phyloP scores from a whole-genome alignment of 2,888 invertebrate species.

The Chrysotoxum bicinctum region DNA sequence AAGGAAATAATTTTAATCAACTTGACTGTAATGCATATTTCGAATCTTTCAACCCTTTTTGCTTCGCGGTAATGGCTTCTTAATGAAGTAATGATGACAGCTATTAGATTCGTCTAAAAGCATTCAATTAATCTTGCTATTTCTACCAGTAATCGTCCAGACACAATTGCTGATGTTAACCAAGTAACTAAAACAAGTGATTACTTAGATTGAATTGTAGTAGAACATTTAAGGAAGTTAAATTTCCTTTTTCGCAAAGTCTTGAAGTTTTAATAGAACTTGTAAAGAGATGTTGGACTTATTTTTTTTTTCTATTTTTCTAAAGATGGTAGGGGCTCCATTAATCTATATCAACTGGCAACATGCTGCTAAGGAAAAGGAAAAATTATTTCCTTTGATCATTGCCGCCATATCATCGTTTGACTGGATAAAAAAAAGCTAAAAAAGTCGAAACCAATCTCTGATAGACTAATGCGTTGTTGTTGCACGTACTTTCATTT shows the following conservation, averaged over 20 bases:
- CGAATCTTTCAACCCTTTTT: background rate
- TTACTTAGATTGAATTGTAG: background rate
- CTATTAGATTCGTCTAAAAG: slow-evolving; percentile 30
- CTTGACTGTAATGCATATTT: background rate
- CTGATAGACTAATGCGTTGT: slow-evolving; percentile 14
- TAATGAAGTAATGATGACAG: slow-evolving; percentile 29
- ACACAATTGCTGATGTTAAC: slow-evolving; percentile 1
- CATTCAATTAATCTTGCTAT: slow-evolving; percentile 32
- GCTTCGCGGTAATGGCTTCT: slow-evolving; percentile 8
- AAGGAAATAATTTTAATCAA: slow-evolving; percentile 24
- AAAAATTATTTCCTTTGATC: slow-evolving; percentile 16
- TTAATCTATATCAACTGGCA: slow-evolving; percentile 2
- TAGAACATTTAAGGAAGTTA: slow-evolving; percentile 28
- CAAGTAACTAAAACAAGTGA: background rate
- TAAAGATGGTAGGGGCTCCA: background rate
- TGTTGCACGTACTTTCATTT: slow-evolving; percentile 38
- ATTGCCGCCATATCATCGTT: slow-evolving; percentile 32
- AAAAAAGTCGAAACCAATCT: slow-evolving; percentile 21
- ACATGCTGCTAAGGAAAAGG: slow-evolving; percentile 22
- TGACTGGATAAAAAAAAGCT: background rate
- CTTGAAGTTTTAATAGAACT: slow-evolving; percentile 25
- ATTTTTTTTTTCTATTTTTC: background rate
- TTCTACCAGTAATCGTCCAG: background rate
- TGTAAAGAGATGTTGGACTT: slow-evolving; percentile 22
- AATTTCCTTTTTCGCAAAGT: background rate